These are phyloP conservation scores for Iselma pallidipennis DNA, from an alignment of 2,888 invertebrate species.

Conservation along the genomic window DNA sequence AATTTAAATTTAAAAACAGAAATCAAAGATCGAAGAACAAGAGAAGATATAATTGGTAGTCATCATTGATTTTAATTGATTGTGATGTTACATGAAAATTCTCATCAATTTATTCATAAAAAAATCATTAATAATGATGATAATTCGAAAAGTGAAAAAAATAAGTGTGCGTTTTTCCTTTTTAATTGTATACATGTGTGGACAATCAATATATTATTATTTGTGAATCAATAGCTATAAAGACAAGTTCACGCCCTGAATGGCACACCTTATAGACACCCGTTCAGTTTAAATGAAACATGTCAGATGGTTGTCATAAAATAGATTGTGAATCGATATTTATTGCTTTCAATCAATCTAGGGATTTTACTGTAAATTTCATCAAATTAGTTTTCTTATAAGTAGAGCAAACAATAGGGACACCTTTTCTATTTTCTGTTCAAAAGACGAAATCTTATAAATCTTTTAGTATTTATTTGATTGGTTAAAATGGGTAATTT, in stretches of 20 bases:
- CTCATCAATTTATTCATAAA: background rate
- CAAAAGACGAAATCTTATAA: too few relatives aligned
- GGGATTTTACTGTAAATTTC: background rate
- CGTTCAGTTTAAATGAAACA: conserved; percentile 1
- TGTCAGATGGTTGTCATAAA: conserved; percentile 1
- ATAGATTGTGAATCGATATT: background rate
- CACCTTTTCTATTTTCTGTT: background rate
- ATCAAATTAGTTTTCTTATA: background rate
- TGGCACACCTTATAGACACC: background rate
- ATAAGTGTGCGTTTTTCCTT: background rate
- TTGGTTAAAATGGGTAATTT: too few relatives aligned
- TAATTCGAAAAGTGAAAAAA: background rate
- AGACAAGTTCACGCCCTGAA: background rate
- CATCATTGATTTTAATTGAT: background rate
- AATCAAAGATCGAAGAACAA: too few relatives aligned
- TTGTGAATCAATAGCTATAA: background rate
- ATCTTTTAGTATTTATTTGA: too few relatives aligned
- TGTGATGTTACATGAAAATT: background rate
- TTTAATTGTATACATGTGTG: background rate
- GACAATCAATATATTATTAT: too few relatives aligned
- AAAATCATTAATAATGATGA: background rate
- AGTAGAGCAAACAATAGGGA: background rate
- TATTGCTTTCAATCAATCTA: background rate
- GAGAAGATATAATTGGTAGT: too few relatives aligned
- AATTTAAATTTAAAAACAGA: too few relatives aligned